Conservation (phyloP, 2,888 invertebrate species). For the Drosophila percnosoma region DNA sequence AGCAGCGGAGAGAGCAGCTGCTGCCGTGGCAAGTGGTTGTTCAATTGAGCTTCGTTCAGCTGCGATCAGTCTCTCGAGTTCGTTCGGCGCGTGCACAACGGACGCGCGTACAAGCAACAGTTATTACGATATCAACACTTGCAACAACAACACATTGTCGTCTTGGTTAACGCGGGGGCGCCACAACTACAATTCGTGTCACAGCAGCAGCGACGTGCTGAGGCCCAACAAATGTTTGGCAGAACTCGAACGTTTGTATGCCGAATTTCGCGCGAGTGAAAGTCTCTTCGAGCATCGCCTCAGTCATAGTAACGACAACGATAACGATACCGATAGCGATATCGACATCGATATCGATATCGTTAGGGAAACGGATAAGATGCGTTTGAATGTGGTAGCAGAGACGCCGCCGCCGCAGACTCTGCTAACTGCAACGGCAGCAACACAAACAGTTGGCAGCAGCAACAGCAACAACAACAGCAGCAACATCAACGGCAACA, state of each 20-base stretch:
- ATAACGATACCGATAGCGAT: conserved; percentile 36
- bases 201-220: conserved; percentile 52
- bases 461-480: conserved; percentile 32
- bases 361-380: conserved; percentile 45
- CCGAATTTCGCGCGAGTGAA: conserved; percentile 83
- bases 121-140: conserved; percentile 21
- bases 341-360: conserved; percentile 32
- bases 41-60: conserved; percentile 32
- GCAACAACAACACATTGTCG: conserved; percentile 49
- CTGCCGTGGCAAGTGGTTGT: conserved; percentile 24
- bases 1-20: conserved; percentile 15
- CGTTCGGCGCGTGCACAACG: conserved; percentile 75
- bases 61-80: conserved; percentile 82
- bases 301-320: conserved; percentile 30
- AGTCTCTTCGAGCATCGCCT: conserved; percentile 72
- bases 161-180: conserved; percentile 53
- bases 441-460: conserved; percentile 24
- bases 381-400: conserved; percentile 84
- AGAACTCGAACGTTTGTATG: conserved; percentile 82
- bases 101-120: conserved; percentile 24
- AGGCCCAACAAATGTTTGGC: conserved; percentile 83
- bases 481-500: conserved; percentile 39
- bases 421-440: conserved; percentile 54
- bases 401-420: conserved; percentile 41
- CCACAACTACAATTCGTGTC: conserved; percentile 46